Percentiles rank a stretch among this genome's conserved stretches.
Evolutionary conservation across 2,888 invertebrate species (phyloP).

Genomic region (Eupithecia subfuscata): DNA sequence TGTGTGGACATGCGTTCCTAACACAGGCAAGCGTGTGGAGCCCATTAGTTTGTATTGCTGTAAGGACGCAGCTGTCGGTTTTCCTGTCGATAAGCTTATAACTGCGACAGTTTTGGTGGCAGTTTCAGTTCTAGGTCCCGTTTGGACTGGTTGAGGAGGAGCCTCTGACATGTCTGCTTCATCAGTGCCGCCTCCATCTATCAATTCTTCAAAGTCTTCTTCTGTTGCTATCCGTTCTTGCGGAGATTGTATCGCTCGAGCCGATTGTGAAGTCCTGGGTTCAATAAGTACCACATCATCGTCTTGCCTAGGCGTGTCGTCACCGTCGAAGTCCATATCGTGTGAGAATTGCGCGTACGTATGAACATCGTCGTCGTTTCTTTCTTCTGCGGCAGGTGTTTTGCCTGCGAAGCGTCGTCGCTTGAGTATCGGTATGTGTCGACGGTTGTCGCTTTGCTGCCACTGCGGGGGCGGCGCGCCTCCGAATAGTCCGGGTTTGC

Average conservation of each 20-base stretch:
- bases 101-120: slow-evolving; percentile 82
- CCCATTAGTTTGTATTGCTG: slow-evolving; percentile 79
- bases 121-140: slow-evolving; percentile 79
- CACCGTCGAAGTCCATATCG: slow-evolving; percentile 26
- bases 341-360: slow-evolving; percentile 31
- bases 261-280: slow-evolving; percentile 43
- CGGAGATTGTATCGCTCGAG: slow-evolving; percentile 81
- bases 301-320: slow-evolving; percentile 27
- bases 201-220: slow-evolving; percentile 87
- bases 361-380: slow-evolving; percentile 48
- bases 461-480: slow-evolving; percentile 86
- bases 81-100: slow-evolving; percentile 77
- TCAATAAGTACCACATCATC: slow-evolving; percentile 87
- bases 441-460: slow-evolving; percentile 73
- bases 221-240: slow-evolving; percentile 86
- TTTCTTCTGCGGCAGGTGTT: slow-evolving; percentile 56
- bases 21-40: slow-evolving; percentile 69
- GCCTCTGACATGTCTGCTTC: slow-evolving; percentile 65
- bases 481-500: slow-evolving; percentile 86
- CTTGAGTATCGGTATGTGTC: slow-evolving; percentile 80
- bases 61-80: slow-evolving; percentile 67
- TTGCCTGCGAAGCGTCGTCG: slow-evolving; percentile 73
- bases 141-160: slow-evolving; percentile 55
- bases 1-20: slow-evolving; percentile 69
- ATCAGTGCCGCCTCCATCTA: slow-evolving; percentile 85